Evolutionary conservation across 2,888 invertebrate genomes (phyloP), one percentile per base, ranked within the genome.

Genomic region (Rhingia campestris): DNA sequence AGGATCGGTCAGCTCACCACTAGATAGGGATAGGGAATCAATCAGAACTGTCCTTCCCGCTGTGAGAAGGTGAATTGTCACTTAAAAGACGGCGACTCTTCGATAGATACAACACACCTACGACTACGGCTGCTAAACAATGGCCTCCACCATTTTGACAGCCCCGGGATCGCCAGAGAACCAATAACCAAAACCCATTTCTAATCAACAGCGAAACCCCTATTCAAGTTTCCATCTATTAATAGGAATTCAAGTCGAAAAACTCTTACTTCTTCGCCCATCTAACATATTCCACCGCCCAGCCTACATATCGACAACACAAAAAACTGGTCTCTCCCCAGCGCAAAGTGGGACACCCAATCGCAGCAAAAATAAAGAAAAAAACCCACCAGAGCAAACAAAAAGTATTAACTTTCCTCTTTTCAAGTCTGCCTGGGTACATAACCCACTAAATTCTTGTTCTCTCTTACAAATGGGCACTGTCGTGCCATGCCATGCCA

Each of bases 341-440:
- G 49, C 41, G 56, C 64, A 47, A 79, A 72, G 72, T 79, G 79
- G 79, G 79, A 51, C 79, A 79, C 43, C 41, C 70, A 33, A 76
- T 59, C 12, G 51, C 59, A 54, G 41, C 39, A 41, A 72, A 39
- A 54, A 63, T 4, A 56, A 33, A n/a, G 10, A 47, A 39, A 49
- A 9, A 47, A 37, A 22, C 22, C 22, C 22, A 22, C 22, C 22
- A 22, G 1, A 22, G 22, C 22, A 22, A 22, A 7, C 37, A 51
- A 54, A 75, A 67, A 35, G 67, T 67, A 35, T 63, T 70, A 77
- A 69, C 70, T 77, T 70, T 69, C 77, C 70, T 70, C 70, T 53
- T 69, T 61, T 41, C 37, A 37, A 59, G 43, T 32, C 37, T 43
- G 14, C 58, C 37, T 61, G 39, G 61, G 56, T 70, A 63, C 43